Evolutionary conservation across 2,797 vertebrate genomes (phyloP), one percentile per base, ranked within the genome.

Genomic region (Sarcophilus harrisii): DNA sequence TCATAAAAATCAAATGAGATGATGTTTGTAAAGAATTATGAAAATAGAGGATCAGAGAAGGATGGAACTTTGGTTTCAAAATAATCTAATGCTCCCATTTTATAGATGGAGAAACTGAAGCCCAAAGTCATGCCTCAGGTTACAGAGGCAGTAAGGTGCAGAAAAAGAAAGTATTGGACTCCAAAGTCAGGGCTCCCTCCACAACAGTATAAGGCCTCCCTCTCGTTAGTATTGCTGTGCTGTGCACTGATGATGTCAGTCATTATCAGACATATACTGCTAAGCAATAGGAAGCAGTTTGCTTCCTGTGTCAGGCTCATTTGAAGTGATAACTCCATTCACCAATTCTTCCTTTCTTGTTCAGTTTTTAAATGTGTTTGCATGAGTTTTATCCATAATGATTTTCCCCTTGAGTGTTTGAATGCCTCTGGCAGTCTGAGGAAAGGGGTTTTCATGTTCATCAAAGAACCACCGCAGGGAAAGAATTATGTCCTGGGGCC

Each of bases 351-450:
- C 54, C 59, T 93, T 94, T 95, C 24, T 93, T 93, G 45, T 91
- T 16, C 66, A 1, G 27, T 94, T 97, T 92, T 91, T 93, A 97
- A 96, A 87, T 54, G 32, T 24, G 95, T 95, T 91, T 29, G 45
- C 81, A 45, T 90, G 90, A 96, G 91, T 57, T 97, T 66, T 93
- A 62, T 62, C 14, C 4, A 81, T 4, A 93, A 45, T 59, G 0
- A 4, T 92, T 57, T 93, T 97, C 38, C 81, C 32, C 24, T 45
- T 29, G 10, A 92, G 12, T 60, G 45, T 95, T 81, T 93, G 96
- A 94, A 57, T 90, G 32, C 3, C 30, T 96, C 95, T 95, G 29
- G 12, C 91, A 91, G 54, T 10, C 30, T 87, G 13, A 58, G 18
- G 62, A 60, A 95, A 92, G 91, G 57, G 58, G 59, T 54, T 96